Evolutionary conservation across 2,888 invertebrate genomes (phyloP), one percentile per base, ranked within the genome.

Genomic region (Epinotia demarniana): DNA sequence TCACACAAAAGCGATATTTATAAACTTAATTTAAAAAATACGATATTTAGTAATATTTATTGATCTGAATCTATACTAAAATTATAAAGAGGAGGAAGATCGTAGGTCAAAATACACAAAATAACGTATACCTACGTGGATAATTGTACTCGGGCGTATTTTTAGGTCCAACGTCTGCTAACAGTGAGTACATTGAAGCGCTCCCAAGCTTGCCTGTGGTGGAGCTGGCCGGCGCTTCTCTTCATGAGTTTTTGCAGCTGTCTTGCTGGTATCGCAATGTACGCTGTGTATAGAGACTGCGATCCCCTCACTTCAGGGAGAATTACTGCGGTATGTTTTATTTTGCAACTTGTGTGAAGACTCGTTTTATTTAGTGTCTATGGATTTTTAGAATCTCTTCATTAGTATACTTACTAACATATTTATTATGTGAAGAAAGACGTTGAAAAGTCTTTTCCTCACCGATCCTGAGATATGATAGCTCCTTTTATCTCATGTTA

Each of bases 221-320:
- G 96, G 90, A 97, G 96, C 83, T 96, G 97, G 96, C 98, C 98
- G 0, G 97, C 98, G 75, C 93, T 98, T 5, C 95, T 96, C 0
- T 80, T 95, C 0, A 93, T 98, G 0, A 98, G 97, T 80, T 81
- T 97, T 0, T 95, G 95, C 77, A 98, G 98, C 0, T 96, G 96
- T 72, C 95, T 96, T 79, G 96, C 97, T 70, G 99, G 99, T 0
- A 90, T 99, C 16, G 96, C 97, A 2, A 97, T 99, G 81, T 99
- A 96, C 86, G 97, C 98, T n/a, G 96, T 96, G 79, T 99, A 98
- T 86, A 95, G 94, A 69, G 90, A 96, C 70, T 99, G 99, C 85
- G 98, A 99, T 92, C 99, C 99, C 0, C 87, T 96, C 0, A 83
- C 92, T 18, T 92, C 95, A 71, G 92, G 95, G 2, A 92, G 95